Percentiles rank a stretch among this genome's conserved stretches.
These are phyloP conservation scores for Malaclemys terrapin DNA, from an alignment of 2,113 vertebrate species.

Conservation along the genomic window DNA sequence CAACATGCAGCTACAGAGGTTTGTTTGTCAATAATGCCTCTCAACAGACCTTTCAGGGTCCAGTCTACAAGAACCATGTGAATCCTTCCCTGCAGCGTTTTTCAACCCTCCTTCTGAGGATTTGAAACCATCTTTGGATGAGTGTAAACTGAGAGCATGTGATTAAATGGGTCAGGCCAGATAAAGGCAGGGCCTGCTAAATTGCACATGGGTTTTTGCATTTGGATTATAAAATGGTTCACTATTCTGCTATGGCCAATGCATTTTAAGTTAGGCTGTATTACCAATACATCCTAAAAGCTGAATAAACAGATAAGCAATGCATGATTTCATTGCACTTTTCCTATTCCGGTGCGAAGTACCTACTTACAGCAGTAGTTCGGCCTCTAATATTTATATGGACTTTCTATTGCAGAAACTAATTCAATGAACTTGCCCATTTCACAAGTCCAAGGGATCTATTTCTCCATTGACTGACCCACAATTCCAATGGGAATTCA, in stretches of 20 bases:
- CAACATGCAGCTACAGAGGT: neutral
- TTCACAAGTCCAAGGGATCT: neutral
- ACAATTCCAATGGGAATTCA: neutral
- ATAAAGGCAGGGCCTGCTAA: neutral
- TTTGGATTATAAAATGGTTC: neutral
- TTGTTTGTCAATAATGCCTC: neutral
- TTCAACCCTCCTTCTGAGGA: neutral
- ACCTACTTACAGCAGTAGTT: neutral
- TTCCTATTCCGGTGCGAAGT: neutral
- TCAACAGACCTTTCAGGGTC: neutral
- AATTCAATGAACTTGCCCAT: neutral
- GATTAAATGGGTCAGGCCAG: fast-evolving
- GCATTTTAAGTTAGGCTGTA: neutral
- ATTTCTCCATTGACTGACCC: neutral
- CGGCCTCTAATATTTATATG: neutral
- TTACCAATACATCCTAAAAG: neutral
- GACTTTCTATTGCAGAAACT: neutral
- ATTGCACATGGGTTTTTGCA: neutral
- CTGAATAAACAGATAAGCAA: neutral
- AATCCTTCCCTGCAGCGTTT: neutral
- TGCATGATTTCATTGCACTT: neutral
- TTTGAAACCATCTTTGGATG: neutral
- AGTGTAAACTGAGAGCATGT: neutral
- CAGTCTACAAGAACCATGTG: neutral
- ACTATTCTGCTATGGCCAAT: neutral